Evolutionary conservation across 2,888 invertebrate genomes (phyloP), one percentile per base, ranked within the genome.

Genomic region (Pheosia tremula): DNA sequence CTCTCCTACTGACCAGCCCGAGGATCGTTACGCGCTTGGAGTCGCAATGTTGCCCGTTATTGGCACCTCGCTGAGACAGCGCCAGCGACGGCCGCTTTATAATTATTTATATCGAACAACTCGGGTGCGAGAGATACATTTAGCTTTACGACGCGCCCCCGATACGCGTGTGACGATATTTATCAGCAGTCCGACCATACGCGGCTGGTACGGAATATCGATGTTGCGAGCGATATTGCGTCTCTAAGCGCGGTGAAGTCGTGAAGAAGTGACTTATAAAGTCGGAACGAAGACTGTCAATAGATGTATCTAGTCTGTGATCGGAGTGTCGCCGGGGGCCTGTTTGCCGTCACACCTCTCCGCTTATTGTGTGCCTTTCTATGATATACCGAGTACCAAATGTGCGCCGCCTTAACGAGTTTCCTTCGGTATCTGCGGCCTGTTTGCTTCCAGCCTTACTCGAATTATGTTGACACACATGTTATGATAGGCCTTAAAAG

Each of bases 321-420:
- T 93, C 91, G 88, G 89, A 91, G 86, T 87, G 89, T 90, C 91
- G 92, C 92, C 92, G 91, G 92, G 92, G 92, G 92, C 91, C 92
- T 84, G 80, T 83, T 82, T 85, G 85, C 89, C 87, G 87, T 90
- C 90, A 90, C 90, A 90, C 87, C 88, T 90, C 87, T 91, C 90
- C 90, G 92, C 92, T 92, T 93, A 91, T 88, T 88, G 91, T 87
- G 93, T 93, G 93, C 93, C 93, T 93, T 93, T 90, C 86, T 86
- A 90, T 89, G 82, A 84, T 90, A 87, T 88, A 89, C 89, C 87
- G 84, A 87, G 83, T 89, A 84, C 87, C 81, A 86, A 81, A 80
- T 81, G 79, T 75, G 68, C 72, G 76, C 76, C 77, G 67, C 78
- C 77, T 82, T 80, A 79, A 83, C 84, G 86, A 84, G 84, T 82